phyloP scores from a whole-genome alignment of 2,113 vertebrate genomes.

The Malaclemys terrapin region DNA sequence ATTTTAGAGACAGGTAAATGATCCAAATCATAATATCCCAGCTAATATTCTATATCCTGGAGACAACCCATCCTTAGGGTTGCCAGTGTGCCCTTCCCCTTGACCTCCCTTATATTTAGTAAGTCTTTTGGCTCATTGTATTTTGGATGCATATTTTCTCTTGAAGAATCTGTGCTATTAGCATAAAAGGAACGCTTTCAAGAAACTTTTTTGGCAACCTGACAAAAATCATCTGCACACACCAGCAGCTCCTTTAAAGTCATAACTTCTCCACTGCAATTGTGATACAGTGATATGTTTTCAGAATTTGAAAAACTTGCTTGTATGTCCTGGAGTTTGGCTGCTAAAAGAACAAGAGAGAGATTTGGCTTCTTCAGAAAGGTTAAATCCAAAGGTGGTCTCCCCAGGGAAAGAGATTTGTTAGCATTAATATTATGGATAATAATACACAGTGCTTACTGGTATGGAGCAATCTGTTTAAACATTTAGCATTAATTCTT shows the following conservation, averaged over 20 bases:
- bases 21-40: not conserved
- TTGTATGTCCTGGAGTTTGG: not conserved
- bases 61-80: not conserved
- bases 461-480: not conserved
- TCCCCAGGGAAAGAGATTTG: not conserved
- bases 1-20: not conserved
- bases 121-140: not conserved
- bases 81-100: not conserved
- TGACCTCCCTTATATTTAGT: constrained; percentile 2
- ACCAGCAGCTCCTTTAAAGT: not conserved
- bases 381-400: not conserved
- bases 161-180: not conserved
- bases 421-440: not conserved
- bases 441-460: not conserved
- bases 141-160: not conserved
- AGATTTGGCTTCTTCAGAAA: not conserved
- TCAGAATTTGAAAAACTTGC: constrained; percentile 18
- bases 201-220: constrained; percentile 22
- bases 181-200: not conserved
- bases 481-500: not conserved
- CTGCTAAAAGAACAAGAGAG: not conserved
- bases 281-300: not conserved
- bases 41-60: not conserved
- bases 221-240: constrained; percentile 17
- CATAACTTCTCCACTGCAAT: not conserved